Evolutionary conservation across 2,113 vertebrate species (phyloP).

Genomic region (Micronycteris hirsuta): DNA sequence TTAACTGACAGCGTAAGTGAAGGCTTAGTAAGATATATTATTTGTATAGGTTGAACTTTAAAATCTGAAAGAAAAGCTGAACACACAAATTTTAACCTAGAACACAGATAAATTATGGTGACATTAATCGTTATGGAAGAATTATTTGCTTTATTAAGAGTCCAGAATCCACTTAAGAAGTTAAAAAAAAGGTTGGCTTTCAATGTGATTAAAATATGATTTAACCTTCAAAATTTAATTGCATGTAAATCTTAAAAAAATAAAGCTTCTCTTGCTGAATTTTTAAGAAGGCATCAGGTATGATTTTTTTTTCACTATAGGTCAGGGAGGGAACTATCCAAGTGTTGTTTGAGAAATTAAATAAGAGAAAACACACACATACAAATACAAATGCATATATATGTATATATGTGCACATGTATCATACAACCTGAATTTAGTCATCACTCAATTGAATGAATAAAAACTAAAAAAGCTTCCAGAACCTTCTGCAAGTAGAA

Average conservation of each 20-base stretch:
- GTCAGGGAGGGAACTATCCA: background rate
- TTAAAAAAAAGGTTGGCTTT: background rate
- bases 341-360: background rate
- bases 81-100: conserved; percentile 32
- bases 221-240: conserved; percentile 44
- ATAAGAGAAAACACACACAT: background rate
- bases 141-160: conserved; percentile 25
- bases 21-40: conserved; percentile 1
- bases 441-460: background rate
- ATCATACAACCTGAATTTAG: background rate
- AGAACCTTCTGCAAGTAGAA: background rate
- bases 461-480: background rate
- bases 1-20: conserved; percentile 25
- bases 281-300: background rate
- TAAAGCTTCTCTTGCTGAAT: background rate
- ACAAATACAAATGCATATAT: background rate
- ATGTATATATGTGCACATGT: background rate
- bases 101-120: background rate
- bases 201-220: conserved; percentile 4
- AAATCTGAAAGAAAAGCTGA: conserved; percentile 21
- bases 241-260: background rate
- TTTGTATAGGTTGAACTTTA: conserved; percentile 32
- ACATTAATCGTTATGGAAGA: conserved; percentile 43
- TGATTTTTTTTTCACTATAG: background rate
- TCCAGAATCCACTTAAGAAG: background rate